Percentiles rank a stretch among this genome's conserved stretches.
Evolutionary conservation across 2,113 vertebrate species (phyloP).

Genomic region (Capreolus pygargus): DNA sequence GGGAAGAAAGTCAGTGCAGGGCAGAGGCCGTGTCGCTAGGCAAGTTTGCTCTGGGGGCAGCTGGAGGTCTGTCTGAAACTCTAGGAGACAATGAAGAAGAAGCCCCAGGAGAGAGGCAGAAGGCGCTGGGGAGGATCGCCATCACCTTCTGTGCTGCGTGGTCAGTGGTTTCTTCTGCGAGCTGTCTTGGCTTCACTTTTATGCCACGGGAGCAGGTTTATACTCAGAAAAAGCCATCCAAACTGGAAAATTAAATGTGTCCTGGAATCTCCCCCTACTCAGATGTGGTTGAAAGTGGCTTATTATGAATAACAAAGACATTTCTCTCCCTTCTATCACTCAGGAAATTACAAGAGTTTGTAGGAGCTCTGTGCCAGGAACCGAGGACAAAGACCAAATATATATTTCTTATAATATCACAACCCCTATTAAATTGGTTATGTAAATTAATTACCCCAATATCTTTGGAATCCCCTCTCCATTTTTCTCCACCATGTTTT

Average conservation of each 20-base stretch:
- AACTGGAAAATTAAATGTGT: not conserved
- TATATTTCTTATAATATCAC: not conserved
- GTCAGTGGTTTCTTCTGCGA: not conserved
- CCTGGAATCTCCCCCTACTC: not conserved
- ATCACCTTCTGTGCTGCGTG: accelerated
- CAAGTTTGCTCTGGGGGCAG: too few relatives aligned
- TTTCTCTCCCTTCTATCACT: not conserved
- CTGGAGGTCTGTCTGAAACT: not conserved
- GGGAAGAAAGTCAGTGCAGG: not conserved
- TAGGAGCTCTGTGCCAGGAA: not conserved
- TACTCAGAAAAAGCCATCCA: not conserved
- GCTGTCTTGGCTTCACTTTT: not conserved
- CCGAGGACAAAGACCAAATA: not conserved
- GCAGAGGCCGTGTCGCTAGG: not conserved
- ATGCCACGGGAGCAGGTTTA: not conserved
- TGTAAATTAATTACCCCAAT: not conserved
- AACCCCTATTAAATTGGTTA: not conserved
- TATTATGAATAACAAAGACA: not conserved
- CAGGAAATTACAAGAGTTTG: not conserved
- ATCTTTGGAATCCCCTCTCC: not conserved
- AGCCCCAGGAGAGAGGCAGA: not conserved
- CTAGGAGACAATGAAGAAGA: not conserved
- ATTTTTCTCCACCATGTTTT: not conserved
- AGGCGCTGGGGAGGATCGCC: not conserved
- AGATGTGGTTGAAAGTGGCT: not conserved